Evolutionary conservation across 2,888 invertebrate species (phyloP).

Genomic region (Euplexia lucipara): DNA sequence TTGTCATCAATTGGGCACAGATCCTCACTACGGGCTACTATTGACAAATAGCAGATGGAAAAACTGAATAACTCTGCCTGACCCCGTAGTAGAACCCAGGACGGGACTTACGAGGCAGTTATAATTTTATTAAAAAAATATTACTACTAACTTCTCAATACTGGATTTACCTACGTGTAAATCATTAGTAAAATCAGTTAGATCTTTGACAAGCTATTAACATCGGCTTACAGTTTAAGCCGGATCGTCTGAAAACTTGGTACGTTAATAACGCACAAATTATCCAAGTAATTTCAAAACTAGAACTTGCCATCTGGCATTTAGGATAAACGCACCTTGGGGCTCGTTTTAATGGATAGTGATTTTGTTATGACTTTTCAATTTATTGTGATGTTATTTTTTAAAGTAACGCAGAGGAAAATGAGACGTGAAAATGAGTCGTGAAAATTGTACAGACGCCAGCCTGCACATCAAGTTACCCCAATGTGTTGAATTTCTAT

Average conservation of each 20-base stretch:
- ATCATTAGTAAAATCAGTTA: slow-evolving; percentile 25
- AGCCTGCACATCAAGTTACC: no score
- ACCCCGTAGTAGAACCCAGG: not conserved
- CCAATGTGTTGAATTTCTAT: no score
- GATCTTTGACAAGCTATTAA: slow-evolving; percentile 44
- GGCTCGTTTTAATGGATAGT: slow-evolving; percentile 12
- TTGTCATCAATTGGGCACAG: no score
- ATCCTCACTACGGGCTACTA: no score
- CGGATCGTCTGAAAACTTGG: slow-evolving; percentile 45
- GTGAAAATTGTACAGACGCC: no score
- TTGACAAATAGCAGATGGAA: no score
- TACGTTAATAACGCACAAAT: slow-evolving; percentile 50
- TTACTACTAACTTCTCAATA: not conserved
- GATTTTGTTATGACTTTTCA: slow-evolving; percentile 14
- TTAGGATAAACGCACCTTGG: slow-evolving; percentile 28
- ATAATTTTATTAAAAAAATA: not conserved
- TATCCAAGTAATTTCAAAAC: slow-evolving; percentile 43
- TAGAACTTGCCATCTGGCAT: slow-evolving; percentile 37
- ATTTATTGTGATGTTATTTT: slow-evolving; percentile 6
- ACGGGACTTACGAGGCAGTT: no score
- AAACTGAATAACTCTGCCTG: not conserved
- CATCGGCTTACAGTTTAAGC: slow-evolving; percentile 44
- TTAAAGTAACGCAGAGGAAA: not conserved
- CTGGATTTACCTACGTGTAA: slow-evolving; percentile 7
- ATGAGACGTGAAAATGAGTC: not conserved